Conservation (phyloP, 2,113 vertebrate genomes). For the Tragelaphus strepsiceros region DNA sequence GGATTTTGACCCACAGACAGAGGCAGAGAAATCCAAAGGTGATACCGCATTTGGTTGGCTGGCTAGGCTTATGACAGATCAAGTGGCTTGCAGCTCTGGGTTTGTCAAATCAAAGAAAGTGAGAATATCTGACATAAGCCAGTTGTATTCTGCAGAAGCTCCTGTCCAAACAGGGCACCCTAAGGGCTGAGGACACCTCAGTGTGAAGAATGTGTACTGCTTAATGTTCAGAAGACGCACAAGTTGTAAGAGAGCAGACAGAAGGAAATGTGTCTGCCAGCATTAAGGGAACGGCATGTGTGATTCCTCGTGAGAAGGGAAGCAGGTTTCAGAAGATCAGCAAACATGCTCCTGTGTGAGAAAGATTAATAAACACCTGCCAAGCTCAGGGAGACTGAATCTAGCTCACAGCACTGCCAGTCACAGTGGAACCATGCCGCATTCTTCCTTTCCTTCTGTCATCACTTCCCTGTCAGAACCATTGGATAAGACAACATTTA, state of each 20-base stretch:
- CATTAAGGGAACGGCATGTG: neutral
- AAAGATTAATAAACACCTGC: neutral
- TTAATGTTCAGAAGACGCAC: neutral
- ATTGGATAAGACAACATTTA: neutral
- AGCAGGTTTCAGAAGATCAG: neutral
- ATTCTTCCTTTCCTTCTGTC: neutral
- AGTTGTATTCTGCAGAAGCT: neutral
- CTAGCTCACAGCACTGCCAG: neutral
- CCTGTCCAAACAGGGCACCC: neutral
- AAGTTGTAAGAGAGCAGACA: neutral
- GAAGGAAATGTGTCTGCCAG: neutral
- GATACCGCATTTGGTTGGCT: neutral
- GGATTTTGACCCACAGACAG: neutral
- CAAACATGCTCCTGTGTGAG: neutral
- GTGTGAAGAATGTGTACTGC: neutral
- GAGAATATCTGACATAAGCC: neutral
- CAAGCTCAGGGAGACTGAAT: neutral
- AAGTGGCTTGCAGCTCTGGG: neutral
- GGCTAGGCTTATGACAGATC: neutral
- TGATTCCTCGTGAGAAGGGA: no score
- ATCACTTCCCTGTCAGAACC: neutral
- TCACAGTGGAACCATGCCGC: neutral
- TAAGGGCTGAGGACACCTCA: neutral
- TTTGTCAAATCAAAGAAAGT: neutral
- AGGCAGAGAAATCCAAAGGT: neutral